Evolutionary conservation across 1,140 invertebrate species (phyloP), one percentile per base, ranked within the genome.

Genomic region (Zaprionus davidi): DNA sequence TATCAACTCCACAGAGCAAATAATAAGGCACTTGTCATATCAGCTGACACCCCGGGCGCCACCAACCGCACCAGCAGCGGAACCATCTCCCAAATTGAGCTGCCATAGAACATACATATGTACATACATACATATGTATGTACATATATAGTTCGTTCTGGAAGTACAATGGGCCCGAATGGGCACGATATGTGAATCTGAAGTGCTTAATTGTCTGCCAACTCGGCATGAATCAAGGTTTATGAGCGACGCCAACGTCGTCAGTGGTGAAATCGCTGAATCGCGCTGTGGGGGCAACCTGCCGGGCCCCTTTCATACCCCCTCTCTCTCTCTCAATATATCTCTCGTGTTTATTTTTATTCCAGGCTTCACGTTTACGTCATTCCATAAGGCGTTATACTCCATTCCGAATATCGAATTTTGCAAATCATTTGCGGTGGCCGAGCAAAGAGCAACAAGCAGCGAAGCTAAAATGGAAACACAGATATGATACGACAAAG

Each of bases 211-310:
- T 80, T 80, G 74, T 88, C 73, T 76, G 84, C 73, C 80, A 75
- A 88, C 73, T 69, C 63, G 69, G 71, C 69, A 69, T 86, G 83
- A 88, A 69, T 80, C 71, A 82, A 87, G 66, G 79, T 88, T 81
- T 82, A 72, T 75, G 34, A 31, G 31, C 68, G 53, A 72, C 55
- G 57, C 31, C 41, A 17, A 2, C 41, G n/a, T 17, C 82, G 38
- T 38, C 63, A 51, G 36, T 86, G 84, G 73, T 87, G 83, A 87
- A 87, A 87, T 87, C 79, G 79, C 53, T 55, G 70, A 68, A 34
- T 34, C 31, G 9, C 49, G 44, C 58, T 44, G 26, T 63, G 13
- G 58, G 65, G 38, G 20, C 34, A 34, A 57, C 58, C 20, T n/a
- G 9, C 5, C 9, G 20, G 22, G 11, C 34, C 24, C 24, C 46